Percentiles rank a stretch among this genome's conserved stretches.
Conservation (phyloP, 2,113 vertebrate species). For the Prunella fulvescens region DNA sequence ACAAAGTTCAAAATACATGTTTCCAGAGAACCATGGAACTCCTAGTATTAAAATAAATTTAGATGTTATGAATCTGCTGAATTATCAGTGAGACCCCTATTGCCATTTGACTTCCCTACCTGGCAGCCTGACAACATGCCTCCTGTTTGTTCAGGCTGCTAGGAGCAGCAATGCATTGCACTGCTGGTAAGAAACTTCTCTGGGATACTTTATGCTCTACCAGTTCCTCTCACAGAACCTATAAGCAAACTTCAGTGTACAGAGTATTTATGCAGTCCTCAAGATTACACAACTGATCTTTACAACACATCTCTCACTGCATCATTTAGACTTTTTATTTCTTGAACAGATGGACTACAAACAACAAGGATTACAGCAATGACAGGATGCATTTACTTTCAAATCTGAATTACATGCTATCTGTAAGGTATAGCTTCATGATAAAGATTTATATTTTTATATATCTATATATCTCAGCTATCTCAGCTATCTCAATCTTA, state of each 20-base stretch:
- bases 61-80: not conserved
- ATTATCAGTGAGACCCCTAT: not conserved
- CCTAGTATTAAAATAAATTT: not conserved
- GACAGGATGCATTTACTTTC: not conserved
- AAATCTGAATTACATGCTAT: not conserved
- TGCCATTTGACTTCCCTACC: not conserved
- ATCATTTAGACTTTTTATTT: not conserved
- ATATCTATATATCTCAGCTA: no score
- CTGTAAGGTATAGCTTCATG: not conserved
- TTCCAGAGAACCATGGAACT: not conserved
- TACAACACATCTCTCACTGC: not conserved
- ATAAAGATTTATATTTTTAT: not conserved
- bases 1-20: not conserved
- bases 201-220: not conserved
- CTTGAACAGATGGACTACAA: not conserved
- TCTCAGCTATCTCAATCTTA: no score
- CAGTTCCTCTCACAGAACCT: not conserved
- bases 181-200: not conserved
- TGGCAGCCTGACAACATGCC: not conserved
- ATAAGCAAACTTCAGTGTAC: not conserved
- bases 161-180: not conserved
- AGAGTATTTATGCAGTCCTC: not conserved
- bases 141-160: not conserved
- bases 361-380: not conserved
- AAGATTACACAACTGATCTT: not conserved